Percentiles rank a stretch among this genome's conserved stretches.
Evolutionary conservation across 2,888 invertebrate species (phyloP).

Genomic region (Ceraclea dissimilis): DNA sequence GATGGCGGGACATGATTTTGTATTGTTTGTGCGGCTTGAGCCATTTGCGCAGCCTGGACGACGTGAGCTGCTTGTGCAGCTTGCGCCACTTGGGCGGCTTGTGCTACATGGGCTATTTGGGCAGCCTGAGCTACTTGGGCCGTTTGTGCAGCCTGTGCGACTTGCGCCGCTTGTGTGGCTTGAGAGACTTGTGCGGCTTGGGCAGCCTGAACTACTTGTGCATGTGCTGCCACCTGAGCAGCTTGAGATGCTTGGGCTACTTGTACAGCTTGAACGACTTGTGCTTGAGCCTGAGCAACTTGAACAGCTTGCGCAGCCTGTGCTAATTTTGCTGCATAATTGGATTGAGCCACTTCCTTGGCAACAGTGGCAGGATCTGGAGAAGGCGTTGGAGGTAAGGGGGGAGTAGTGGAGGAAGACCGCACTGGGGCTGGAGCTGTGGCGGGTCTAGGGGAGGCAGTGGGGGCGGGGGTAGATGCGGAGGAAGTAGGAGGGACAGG

Average conservation of each 20-base stretch:
- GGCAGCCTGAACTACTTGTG: conserved; percentile 1
- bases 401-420: conserved; percentile 29
- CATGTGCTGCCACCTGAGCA: conserved; percentile 35
- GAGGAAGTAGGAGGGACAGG: conserved; percentile 34
- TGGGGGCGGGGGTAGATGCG: conserved; percentile 27
- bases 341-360: conserved; percentile 77
- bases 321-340: conserved; percentile 66
- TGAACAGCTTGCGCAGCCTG: conserved; percentile 31
- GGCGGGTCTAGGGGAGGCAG: conserved; percentile 27
- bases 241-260: conserved; percentile 70
- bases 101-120: conserved; percentile 30
- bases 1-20: conserved; percentile 7
- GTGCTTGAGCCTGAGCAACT: conserved; percentile 28
- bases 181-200: conserved; percentile 54
- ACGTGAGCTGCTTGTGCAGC: conserved; percentile 72
- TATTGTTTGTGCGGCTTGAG: conserved; percentile 4
- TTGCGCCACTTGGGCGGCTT: conserved; percentile 47
- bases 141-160: conserved; percentile 50
- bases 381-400: conserved; percentile 32
- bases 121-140: conserved; percentile 67
- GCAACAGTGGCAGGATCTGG: conserved; percentile 51
- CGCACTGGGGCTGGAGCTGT: conserved; percentile 30
- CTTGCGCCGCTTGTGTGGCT: conserved; percentile 6
- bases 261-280: conserved; percentile 57
- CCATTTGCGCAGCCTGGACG: conserved; percentile 35